Evolutionary conservation across 2,113 vertebrate species (phyloP).

Genomic region (Dipodomys stephensi): DNA sequence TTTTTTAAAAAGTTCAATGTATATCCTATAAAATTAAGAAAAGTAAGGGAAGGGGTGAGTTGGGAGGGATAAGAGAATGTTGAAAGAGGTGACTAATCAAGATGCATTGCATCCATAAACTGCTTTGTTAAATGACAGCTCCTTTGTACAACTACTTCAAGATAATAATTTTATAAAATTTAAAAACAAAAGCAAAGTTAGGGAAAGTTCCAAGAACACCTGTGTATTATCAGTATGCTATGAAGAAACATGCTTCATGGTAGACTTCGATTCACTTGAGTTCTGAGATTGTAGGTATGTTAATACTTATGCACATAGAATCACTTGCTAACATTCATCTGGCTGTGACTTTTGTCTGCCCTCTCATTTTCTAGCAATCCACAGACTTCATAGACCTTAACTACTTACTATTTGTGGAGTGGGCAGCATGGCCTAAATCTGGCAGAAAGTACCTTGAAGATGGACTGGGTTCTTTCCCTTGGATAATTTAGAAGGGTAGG

Average conservation of each 20-base stretch:
- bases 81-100: too few species aligned
- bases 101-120: too few species aligned
- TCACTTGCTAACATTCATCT: not conserved
- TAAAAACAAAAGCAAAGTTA: not conserved
- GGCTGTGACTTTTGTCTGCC: not conserved
- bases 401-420: not conserved
- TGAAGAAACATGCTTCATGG: not conserved
- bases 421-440: not conserved
- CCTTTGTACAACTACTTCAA: too few species aligned
- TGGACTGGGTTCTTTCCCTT: slow-evolving; percentile 21
- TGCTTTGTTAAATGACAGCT: too few species aligned
- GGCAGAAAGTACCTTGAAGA: not conserved
- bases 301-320: not conserved
- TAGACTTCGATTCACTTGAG: slow-evolving; percentile 14
- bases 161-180: too few species aligned
- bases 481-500: not conserved
- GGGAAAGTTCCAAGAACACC: not conserved
- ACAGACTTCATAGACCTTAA: slow-evolving; percentile 7
- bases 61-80: too few species aligned
- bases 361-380: not conserved
- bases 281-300: slow-evolving; percentile 13
- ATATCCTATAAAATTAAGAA: too few species aligned
- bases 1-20: too few species aligned
- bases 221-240: not conserved
- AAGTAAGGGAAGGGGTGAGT: too few species aligned